Conservation (phyloP, 2,113 vertebrate species). For the Hyperoodon ampullatus region DNA sequence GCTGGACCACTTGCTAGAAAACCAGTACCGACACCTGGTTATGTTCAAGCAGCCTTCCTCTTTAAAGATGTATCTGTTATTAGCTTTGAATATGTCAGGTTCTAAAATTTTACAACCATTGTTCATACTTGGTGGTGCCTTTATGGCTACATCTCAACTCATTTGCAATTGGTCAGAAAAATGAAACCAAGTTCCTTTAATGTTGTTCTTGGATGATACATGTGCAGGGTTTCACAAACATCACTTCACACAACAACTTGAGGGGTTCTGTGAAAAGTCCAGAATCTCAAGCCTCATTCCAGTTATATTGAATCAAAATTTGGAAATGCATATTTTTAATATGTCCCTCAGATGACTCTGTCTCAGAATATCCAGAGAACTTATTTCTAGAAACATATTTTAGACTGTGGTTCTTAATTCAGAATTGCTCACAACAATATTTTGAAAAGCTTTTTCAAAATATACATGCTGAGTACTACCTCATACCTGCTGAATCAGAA, state of each 20-base stretch:
- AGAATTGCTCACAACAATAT: neutral
- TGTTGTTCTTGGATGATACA: neutral
- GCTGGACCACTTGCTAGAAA: neutral
- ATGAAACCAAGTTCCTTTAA: neutral
- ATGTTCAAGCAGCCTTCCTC: neutral
- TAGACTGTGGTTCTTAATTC: neutral
- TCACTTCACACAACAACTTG: neutral
- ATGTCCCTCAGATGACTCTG: neutral
- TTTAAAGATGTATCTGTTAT: neutral
- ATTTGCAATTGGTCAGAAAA: neutral
- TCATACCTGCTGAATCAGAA: neutral
- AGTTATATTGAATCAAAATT: neutral
- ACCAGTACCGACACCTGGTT: accelerated
- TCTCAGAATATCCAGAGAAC: neutral
- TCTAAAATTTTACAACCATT: neutral
- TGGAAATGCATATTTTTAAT: neutral
- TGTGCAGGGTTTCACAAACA: neutral
- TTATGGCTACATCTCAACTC: neutral
- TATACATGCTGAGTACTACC: neutral
- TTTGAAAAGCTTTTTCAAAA: neutral
- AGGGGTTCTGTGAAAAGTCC: neutral
- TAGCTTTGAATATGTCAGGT: neutral
- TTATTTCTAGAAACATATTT: neutral
- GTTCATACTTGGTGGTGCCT: neutral
- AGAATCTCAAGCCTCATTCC: neutral